These are phyloP conservation scores for Brachymystax lenok DNA, from an alignment of 2,797 vertebrate species.

Conservation along the genomic window DNA sequence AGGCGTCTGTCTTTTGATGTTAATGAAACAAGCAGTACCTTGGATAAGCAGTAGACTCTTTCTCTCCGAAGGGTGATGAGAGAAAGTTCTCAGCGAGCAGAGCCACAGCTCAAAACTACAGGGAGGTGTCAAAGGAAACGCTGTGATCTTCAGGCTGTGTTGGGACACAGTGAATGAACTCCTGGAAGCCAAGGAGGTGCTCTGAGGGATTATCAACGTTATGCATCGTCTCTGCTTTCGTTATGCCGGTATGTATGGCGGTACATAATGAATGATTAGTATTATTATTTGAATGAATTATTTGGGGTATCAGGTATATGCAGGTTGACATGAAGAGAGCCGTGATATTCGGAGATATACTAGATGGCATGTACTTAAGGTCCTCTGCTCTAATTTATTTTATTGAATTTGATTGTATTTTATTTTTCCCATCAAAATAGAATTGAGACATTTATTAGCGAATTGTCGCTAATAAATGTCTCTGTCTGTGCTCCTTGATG, in stretches of 20 bases:
- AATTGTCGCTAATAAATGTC: conserved; percentile 55
- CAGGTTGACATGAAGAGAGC: not conserved
- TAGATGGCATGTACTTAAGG: conserved; percentile 34
- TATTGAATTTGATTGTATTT: conserved; percentile 33
- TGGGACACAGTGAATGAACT: conserved; percentile 33
- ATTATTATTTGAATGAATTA: conserved; percentile 29
- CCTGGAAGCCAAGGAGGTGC: conserved; percentile 18
- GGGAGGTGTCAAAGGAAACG: conserved; percentile 53
- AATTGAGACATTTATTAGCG: too few species aligned
- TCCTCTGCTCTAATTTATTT: conserved; percentile 35
- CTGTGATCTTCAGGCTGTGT: conserved; percentile 55
- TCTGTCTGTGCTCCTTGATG: conserved; percentile 42
- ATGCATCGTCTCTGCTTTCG: conserved; percentile 19
- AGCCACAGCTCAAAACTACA: conserved; percentile 47
- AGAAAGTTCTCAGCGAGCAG: conserved; percentile 47
- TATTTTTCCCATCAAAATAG: conserved; percentile 53
- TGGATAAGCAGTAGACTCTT: conserved; percentile 40
- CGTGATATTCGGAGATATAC: not conserved
- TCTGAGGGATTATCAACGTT: conserved; percentile 52
- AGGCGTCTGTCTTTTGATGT: conserved; percentile 64
- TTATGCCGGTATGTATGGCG: conserved; percentile 24
- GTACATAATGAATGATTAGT: conserved; percentile 52
- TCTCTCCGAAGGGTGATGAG: conserved; percentile 40
- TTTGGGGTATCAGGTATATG: conserved; percentile 35
- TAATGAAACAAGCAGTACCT: conserved; percentile 79